Conservation (phyloP, 2,888 invertebrate genomes). For the Aphidius colemani region DNA sequence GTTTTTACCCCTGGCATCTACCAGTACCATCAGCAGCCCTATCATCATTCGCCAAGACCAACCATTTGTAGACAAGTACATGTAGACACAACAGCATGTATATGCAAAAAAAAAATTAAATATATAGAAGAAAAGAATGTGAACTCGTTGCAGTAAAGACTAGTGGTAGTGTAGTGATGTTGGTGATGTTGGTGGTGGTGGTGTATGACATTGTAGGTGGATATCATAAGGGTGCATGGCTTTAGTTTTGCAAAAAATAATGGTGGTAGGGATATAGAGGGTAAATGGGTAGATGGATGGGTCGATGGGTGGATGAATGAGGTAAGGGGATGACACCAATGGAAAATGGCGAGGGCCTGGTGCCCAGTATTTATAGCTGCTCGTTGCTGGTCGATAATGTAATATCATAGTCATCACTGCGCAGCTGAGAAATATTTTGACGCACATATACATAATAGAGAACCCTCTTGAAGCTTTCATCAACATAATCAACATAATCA, state of each 20-base stretch:
- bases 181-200: conserved; percentile 23
- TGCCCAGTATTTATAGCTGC: conserved; percentile 57
- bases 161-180: conserved; percentile 4
- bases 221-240: not conserved
- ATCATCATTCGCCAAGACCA: too few relatives aligned
- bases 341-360: conserved; percentile 44
- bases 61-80: too few relatives aligned
- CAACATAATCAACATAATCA: not conserved
- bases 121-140: not conserved
- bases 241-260: too few relatives aligned
- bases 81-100: not conserved
- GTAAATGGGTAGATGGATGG: conserved; percentile 31
- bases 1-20: conserved; percentile 41
- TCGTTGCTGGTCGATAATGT: conserved; percentile 54
- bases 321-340: conserved; percentile 34
- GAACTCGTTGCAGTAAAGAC: too few relatives aligned
- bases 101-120: not conserved
- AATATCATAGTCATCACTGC: conserved; percentile 51
- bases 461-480: conserved; percentile 1
- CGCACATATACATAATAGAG: conserved; percentile 4
- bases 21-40: not conserved
- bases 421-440: conserved; percentile 46
- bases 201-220: conserved; percentile 13
- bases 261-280: conserved; percentile 21
- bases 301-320: conserved; percentile 36